Base-by-base conservation (phyloP, 2,113 vertebrate species). In the Cyprichromis sp. region DNA sequence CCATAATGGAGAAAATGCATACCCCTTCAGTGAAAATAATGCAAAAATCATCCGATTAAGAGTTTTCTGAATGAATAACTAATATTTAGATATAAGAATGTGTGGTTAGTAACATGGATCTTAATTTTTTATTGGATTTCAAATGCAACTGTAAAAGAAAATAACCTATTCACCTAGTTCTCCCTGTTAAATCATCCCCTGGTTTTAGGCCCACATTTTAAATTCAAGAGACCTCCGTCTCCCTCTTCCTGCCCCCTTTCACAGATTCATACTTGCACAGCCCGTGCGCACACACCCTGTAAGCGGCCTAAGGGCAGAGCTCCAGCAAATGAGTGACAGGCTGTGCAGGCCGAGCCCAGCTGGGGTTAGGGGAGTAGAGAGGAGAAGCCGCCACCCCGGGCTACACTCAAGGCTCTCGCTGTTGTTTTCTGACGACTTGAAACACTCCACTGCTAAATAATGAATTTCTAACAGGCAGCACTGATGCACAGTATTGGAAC, bases 401-500 rank as follows among this genome's bases (percentile, higher is more conserved):
- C 96, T 84, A 94, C 93, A 95, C 96, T 96, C 94, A 87, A 82
- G 95, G 96, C 94, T 80, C 88, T 93, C 82, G 89, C 95, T 96
- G 95, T 95, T 96, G 95, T 96, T 96, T 96, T 96, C 93, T 95
- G 95, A 94, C 86, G 93, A 96, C 96, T 96, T 96, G 96, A 97
- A 96, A 96, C 95, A 96, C 96, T 96, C 94, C 92, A 92, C 95
- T 96, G 96, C 95, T 96, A 97, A 96, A 96, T 96, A 96, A 97
- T 96, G 95, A 95, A 95, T 96, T 95, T 95, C 93, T 94, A 94
- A 95, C 92, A 93, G 94, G 91, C 93, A 92, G 88, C 84, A 87
- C 86, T 76, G 71, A 91, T 90, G 59, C 91, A 80, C 90, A 85
- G 88, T 91, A 86, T 91, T 94, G 93, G 88, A 94, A 91, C 94